Evolutionary conservation across 2,113 vertebrate species (phyloP), one percentile per base, ranked within the genome.

Genomic region (Vombatus ursinus): DNA sequence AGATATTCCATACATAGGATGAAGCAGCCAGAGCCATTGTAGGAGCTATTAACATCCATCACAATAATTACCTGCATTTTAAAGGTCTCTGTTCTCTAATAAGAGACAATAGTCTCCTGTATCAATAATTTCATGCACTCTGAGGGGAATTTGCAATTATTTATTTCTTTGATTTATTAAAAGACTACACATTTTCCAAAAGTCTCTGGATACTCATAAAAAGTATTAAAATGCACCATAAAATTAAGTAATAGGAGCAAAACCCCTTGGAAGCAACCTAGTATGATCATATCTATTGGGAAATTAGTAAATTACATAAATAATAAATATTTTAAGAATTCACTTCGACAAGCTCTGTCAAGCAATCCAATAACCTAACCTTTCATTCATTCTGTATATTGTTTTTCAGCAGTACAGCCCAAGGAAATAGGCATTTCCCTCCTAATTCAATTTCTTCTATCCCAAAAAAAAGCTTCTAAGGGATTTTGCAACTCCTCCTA

Each of bases 151-250:
- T 94, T 92, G 91, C 12, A 92, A 44, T 96, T 50, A 96, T 92
- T 93, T 94, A 95, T 96, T 96, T 95, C 57, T 96, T 47, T 94
- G 90, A 92, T 84, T 98, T 95, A 97, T 96, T 97, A 97, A 96
- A 97, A 97, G 49, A 37, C 77, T 95, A 68, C 2, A 54, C 31
- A 96, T 51, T 94, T 31, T 91, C 96, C 92, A 94, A 94, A 97
- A 89, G 93, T 96, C 93, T 97, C 93, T 57, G 31, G 92, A 96
- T 95, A 96, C 0, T n/a, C 92, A 97, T 95, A 95, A 95, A 97
- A 84, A 92, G 95, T 89, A 96, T 57, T 52, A 96, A 96, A 94
- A 4, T 44, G 93, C 93, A 61, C 47, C 51, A 90, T 96, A 96
- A 95, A 93, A 95, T 96, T 95, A 95, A 96, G 92, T 96, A 95